Evolutionary conservation across 2,888 invertebrate genomes (phyloP).

Genomic region (Catocala fraxini): DNA sequence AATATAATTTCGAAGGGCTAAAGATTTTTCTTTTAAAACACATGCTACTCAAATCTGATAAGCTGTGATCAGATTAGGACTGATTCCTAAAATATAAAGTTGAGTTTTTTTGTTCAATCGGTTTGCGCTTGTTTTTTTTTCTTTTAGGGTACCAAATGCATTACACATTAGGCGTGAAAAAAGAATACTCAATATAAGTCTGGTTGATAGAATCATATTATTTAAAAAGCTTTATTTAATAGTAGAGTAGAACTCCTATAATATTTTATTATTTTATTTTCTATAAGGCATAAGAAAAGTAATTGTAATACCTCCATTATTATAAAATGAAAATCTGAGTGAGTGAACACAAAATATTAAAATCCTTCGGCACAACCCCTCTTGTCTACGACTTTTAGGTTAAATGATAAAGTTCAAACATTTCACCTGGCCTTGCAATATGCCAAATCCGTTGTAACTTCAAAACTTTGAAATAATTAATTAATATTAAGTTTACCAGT

Average conservation of each 20-base stretch:
- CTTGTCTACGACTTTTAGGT: background rate
- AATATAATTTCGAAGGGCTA: slow-evolving; percentile 27
- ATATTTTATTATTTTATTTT: too few species aligned
- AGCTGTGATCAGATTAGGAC: slow-evolving; percentile 16
- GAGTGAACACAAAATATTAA: background rate
- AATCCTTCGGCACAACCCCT: background rate
- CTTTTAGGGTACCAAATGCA: too few species aligned
- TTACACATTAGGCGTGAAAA: too few species aligned
- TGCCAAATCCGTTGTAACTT: slow-evolving; percentile 3
- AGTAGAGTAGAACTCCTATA: too few species aligned
- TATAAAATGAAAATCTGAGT: too few species aligned
- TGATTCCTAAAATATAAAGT: background rate
- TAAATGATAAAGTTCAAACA: background rate
- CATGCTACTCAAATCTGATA: slow-evolving; percentile 18
- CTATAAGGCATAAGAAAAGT: too few species aligned
- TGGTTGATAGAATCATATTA: too few species aligned
- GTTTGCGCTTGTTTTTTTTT: background rate
- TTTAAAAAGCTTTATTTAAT: too few species aligned
- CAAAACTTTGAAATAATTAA: slow-evolving; percentile 5
- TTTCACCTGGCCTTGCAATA: slow-evolving; percentile 2
- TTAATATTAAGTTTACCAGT: slow-evolving; percentile 7
- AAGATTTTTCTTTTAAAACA: slow-evolving; percentile 17
- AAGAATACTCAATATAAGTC: too few species aligned
- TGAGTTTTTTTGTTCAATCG: background rate
- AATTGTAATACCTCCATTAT: too few species aligned